Conservation (phyloP, 2,113 vertebrate species). For the Heloderma charlesbogerti region DNA sequence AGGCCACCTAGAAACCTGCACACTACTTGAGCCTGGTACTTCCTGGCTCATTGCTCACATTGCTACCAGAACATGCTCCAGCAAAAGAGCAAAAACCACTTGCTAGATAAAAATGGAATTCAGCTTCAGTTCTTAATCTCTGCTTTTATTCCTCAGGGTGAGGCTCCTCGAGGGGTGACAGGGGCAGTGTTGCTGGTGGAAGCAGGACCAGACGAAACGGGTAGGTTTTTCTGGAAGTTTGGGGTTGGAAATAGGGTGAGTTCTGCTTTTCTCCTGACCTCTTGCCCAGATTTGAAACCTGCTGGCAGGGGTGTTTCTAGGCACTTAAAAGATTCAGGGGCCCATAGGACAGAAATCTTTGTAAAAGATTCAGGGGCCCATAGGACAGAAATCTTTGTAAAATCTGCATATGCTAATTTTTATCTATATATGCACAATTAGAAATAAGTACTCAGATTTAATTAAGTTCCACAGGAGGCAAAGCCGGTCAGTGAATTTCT, state of each 20-base stretch:
- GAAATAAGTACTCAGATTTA: too few species aligned
- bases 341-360: too few species aligned
- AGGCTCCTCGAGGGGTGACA: not conserved
- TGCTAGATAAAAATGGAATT: too few species aligned
- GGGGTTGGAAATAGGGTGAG: not conserved
- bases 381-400: too few species aligned
- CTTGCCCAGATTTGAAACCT: not conserved
- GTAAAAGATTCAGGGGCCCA: too few species aligned
- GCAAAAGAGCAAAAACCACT: not conserved
- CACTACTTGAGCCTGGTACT: not conserved
- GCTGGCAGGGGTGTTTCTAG: not conserved
- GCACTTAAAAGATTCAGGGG: too few species aligned
- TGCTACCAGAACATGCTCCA: not conserved
- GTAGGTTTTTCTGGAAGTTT: not conserved
- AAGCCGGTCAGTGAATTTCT: too few species aligned
- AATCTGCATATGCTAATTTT: too few species aligned
- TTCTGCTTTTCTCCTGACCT: not conserved
- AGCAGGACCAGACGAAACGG: not conserved
- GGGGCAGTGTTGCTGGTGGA: not conserved
- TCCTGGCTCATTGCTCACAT: not conserved
- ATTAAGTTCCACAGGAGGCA: too few species aligned
- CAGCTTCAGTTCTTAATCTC: not conserved
- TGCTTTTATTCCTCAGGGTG: not conserved
- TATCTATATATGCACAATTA: too few species aligned
- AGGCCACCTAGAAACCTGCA: not conserved